Percentiles rank a stretch among this genome's conserved stretches.
Evolutionary conservation across 2,888 invertebrate species (phyloP).

Genomic region (Hypolimnas misippus): DNA sequence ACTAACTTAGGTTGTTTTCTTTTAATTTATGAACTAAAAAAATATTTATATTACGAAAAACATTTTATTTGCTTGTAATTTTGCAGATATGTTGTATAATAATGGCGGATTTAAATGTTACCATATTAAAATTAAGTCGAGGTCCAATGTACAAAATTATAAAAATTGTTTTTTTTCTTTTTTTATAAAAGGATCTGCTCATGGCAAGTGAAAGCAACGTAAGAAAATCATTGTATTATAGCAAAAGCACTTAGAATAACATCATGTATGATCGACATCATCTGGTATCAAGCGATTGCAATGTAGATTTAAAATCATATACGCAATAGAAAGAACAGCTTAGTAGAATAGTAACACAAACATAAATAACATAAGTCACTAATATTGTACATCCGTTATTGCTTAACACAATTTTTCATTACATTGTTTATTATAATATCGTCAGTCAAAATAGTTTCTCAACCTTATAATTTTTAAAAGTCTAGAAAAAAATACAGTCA

Average conservation of each 20-base stretch:
- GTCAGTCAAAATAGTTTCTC: too few species aligned
- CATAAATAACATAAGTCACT: not conserved
- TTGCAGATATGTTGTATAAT: not conserved
- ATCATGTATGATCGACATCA: conserved; percentile 1
- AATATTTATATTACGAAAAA: not conserved
- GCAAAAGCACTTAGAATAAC: conserved; percentile 47
- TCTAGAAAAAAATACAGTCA: too few species aligned
- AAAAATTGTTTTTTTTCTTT: conserved; percentile 51
- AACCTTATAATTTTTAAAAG: too few species aligned
- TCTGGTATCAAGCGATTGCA: not conserved
- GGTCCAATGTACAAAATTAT: conserved; percentile 73
- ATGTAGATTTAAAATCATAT: not conserved
- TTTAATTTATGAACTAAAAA: not conserved
- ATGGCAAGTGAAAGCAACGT: conserved; percentile 70
- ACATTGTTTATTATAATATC: too few species aligned
- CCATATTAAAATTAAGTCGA: conserved; percentile 44
- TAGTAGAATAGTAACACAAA: not conserved
- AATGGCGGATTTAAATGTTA: conserved; percentile 27
- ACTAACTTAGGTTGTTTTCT: not conserved
- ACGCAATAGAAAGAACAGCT: not conserved
- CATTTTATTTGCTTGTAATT: not conserved
- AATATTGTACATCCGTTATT: not conserved
- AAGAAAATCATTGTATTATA: conserved; percentile 56
- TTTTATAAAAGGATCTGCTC: conserved; percentile 72
- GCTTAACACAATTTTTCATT: not conserved